Evolutionary conservation across 2,888 invertebrate genomes (phyloP).

Genomic region (Gymnoscelis rufifasciata): DNA sequence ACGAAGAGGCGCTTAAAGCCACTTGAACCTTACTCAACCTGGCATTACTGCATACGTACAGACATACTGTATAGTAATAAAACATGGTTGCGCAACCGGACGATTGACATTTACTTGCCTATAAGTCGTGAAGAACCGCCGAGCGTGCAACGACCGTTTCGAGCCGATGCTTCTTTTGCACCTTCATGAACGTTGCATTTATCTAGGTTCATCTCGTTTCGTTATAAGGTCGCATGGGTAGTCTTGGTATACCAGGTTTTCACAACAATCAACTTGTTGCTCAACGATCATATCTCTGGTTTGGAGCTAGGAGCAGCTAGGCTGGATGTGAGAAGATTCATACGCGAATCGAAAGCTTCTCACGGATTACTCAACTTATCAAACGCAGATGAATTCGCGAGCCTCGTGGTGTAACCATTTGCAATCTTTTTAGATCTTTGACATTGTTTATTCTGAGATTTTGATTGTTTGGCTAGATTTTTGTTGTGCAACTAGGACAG

Average conservation of each 20-base stretch:
- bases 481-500: conserved; percentile 23
- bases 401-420: conserved; percentile 26
- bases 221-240: conserved; percentile 19
- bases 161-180: conserved; percentile 38
- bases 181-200: conserved; percentile 9
- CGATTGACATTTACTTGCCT: conserved; percentile 69
- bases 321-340: conserved; percentile 47
- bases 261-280: conserved; percentile 33
- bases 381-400: conserved; percentile 25
- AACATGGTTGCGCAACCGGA: conserved; percentile 58
- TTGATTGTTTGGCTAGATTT: conserved; percentile 17
- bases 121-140: conserved; percentile 43
- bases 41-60: conserved; percentile 46
- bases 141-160: conserved; percentile 39
- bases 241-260: conserved; percentile 25
- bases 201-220: conserved; percentile 21
- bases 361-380: conserved; percentile 40
- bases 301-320: conserved; percentile 24
- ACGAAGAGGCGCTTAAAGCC: conserved; percentile 48
- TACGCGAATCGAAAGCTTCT: conserved; percentile 36
- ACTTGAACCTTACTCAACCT: conserved; percentile 48
- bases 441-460: conserved; percentile 27
- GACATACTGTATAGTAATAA: conserved; percentile 58
- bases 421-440: conserved; percentile 25
- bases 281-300: conserved; percentile 28